A percentile compares a stretch with the other conserved stretches of the same genome.
Evolutionary conservation across 1,140 invertebrate species (phyloP).

Genomic region (Drosophila pseudoobscura): DNA sequence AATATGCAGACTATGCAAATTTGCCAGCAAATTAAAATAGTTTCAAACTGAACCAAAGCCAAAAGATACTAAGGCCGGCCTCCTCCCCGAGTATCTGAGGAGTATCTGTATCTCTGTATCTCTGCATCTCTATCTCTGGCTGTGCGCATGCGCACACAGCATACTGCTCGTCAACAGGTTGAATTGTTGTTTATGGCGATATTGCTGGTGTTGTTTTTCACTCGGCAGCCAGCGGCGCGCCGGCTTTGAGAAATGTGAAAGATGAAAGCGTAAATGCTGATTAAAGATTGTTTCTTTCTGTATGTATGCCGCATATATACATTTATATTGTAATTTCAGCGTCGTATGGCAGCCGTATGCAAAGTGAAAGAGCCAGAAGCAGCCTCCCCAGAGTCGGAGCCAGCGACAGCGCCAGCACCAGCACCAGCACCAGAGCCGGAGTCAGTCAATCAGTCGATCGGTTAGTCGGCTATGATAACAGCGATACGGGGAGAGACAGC

Average conservation of each 20-base stretch:
- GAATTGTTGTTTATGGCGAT: conserved; percentile 49
- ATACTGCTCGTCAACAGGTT: conserved; percentile 26
- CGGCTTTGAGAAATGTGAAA: conserved; percentile 73
- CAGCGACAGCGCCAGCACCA: conserved; percentile 12
- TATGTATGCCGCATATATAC: conserved; percentile 42
- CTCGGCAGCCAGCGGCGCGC: conserved; percentile 6
- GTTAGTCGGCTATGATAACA: conserved; percentile 70
- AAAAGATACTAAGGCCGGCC: conserved; percentile 8
- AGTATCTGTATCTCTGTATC: conserved; percentile 33
- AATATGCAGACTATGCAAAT: conserved; percentile 71
- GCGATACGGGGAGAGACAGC: conserved; percentile 35
- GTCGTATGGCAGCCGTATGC: conserved; percentile 25
- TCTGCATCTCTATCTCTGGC: conserved; percentile 12
- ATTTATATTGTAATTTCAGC: conserved; percentile 72
- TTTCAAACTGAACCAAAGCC: conserved; percentile 18
- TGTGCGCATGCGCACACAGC: conserved; percentile 40
- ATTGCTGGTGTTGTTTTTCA: conserved; percentile 57
- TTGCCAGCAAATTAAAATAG: conserved; percentile 68
- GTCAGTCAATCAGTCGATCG: conserved; percentile 58
- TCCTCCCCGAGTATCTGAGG: conserved; percentile 9
- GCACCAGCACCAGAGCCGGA: conserved; percentile 9
- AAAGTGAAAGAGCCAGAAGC: conserved; percentile 65
- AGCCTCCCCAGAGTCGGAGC: not conserved
- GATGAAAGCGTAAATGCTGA: conserved; percentile 78
- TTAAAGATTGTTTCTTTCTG: conserved; percentile 74